phyloP scores from a whole-genome alignment of 2,113 vertebrate genomes.

The Oryzias curvinotus region DNA sequence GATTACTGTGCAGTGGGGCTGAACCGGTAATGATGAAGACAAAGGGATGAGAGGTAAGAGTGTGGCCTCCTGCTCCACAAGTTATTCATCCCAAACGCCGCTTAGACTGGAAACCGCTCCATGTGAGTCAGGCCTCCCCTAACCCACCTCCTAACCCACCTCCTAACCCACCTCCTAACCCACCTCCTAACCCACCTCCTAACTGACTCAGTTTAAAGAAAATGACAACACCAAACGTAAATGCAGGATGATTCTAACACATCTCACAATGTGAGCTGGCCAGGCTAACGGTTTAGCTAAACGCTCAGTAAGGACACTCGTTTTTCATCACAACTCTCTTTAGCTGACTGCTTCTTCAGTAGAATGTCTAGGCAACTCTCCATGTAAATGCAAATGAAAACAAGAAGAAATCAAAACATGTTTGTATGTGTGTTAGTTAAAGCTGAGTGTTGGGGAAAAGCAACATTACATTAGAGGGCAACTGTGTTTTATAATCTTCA shows the following conservation, averaged over 20 bases:
- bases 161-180: constrained; percentile 53
- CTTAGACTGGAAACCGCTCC: constrained; percentile 74
- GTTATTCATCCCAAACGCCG: constrained; percentile 71
- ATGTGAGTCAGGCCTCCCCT: constrained; percentile 65
- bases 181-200: constrained; percentile 32
- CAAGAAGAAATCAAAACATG: no score
- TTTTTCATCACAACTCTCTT: no score
- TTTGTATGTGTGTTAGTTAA: no score
- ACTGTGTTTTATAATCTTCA: no score
- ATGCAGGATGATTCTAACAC: constrained; percentile 34
- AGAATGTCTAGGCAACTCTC: no score
- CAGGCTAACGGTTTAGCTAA: neutral
- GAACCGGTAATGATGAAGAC: neutral
- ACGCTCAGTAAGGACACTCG: no score
- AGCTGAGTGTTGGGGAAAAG: no score
- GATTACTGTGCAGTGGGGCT: no score
- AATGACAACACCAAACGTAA: constrained; percentile 69
- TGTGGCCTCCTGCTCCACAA: constrained; percentile 56
- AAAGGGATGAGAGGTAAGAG: neutral
- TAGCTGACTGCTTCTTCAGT: no score
- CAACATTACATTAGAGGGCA: no score
- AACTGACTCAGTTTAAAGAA: constrained; percentile 54
- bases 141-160: constrained; percentile 47
- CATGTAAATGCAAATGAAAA: no score
- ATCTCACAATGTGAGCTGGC: constrained; percentile 43